These are phyloP conservation scores for Coremacera marginata DNA, from an alignment of 2,888 invertebrate genomes.

Conservation along the genomic window DNA sequence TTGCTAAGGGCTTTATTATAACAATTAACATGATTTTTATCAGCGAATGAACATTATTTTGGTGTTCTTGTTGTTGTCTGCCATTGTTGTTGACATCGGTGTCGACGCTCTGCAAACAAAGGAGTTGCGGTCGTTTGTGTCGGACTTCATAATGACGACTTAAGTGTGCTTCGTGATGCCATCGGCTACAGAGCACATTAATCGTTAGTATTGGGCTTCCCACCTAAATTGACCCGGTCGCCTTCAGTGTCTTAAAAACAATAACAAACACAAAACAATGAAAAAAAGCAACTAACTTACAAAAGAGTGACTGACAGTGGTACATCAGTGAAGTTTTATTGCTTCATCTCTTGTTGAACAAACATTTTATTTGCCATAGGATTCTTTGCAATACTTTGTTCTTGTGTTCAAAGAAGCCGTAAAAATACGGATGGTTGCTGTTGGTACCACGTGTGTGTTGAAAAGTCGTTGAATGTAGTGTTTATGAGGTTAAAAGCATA, in stretches of 20 bases:
- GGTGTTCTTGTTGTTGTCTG: not conserved
- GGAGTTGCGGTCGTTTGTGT: too few relatives aligned
- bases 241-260: not conserved
- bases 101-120: too few relatives aligned
- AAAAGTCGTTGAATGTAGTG: too few relatives aligned
- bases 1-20: too few relatives aligned
- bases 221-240: conserved; percentile 19
- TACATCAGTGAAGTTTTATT: not conserved
- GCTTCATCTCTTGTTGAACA: not conserved
- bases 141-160: not conserved
- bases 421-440: too few relatives aligned
- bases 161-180: not conserved
- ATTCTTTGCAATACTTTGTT: too few relatives aligned
- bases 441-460: too few relatives aligned
- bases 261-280: too few relatives aligned
- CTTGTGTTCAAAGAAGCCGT: too few relatives aligned
- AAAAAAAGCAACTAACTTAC: not conserved
- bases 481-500: too few relatives aligned
- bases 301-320: not conserved
- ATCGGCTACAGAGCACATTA: conserved; percentile 18
- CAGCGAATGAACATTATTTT: conserved; percentile 19
- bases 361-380: too few relatives aligned
- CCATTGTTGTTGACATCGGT: conserved; percentile 2
- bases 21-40: conserved; percentile 45
- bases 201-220: conserved; percentile 7